phyloP scores from a whole-genome alignment of 2,113 vertebrate genomes.

The Oryzias javanicus region DNA sequence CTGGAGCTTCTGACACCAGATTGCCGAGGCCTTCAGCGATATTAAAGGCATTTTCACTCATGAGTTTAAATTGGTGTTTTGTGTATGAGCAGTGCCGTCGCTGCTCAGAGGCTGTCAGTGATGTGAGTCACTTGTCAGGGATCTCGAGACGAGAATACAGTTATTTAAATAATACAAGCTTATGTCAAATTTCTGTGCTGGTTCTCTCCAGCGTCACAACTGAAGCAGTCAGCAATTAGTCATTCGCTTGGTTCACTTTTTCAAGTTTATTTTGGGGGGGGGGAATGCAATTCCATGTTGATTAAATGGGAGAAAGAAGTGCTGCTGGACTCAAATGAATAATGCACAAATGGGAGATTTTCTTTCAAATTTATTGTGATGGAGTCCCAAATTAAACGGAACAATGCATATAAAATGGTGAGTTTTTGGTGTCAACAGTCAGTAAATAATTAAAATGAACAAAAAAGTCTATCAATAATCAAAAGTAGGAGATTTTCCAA shows the following conservation, averaged over 20 bases:
- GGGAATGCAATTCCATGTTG: no score
- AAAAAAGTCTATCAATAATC: no score
- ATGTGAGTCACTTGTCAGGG: conserved; percentile 9
- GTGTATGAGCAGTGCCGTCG: not conserved
- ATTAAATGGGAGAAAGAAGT: no score
- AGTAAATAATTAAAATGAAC: no score
- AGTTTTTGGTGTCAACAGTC: no score
- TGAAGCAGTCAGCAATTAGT: not conserved
- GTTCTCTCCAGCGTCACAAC: not conserved
- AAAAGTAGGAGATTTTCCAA: no score
- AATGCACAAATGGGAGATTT: no score
- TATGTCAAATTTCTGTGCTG: not conserved
- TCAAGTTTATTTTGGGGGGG: no score
- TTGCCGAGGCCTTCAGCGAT: not conserved
- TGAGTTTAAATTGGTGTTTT: conserved; percentile 6
- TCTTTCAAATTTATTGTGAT: no score
- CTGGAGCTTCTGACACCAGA: conserved; percentile 3
- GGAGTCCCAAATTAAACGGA: no score
- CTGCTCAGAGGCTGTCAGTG: conserved; percentile 1
- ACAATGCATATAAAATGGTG: no score
- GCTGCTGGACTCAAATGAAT: no score
- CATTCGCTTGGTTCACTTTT: not conserved
- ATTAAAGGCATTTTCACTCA: conserved; percentile 10
- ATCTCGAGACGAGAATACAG: conserved; percentile 7
- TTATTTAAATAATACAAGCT: not conserved